Percentiles rank a stretch among this genome's conserved stretches.
Evolutionary conservation across 2,888 invertebrate species (phyloP).

Genomic region (Schizotus pectinicornis): DNA sequence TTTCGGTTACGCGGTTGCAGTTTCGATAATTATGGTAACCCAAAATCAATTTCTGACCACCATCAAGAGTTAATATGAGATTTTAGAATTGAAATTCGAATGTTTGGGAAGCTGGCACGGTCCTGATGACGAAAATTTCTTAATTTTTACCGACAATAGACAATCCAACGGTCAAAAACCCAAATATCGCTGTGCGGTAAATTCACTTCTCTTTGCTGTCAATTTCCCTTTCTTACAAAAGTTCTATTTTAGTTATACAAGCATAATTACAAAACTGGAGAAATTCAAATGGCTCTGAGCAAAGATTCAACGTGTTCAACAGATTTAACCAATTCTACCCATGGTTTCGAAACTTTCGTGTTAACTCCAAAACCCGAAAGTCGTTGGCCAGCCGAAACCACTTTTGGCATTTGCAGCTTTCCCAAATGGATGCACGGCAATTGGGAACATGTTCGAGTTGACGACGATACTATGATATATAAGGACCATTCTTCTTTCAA

Average conservation of each 20-base stretch:
- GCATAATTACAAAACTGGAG: constrained; percentile 48
- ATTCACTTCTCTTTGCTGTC: constrained; percentile 37
- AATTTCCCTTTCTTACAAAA: neutral
- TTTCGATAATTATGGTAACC: constrained; percentile 63
- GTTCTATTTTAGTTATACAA: constrained; percentile 23
- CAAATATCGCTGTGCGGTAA: constrained; percentile 67
- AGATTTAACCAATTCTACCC: constrained; percentile 62
- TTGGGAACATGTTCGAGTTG: constrained; percentile 65
- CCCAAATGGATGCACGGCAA: constrained; percentile 69
- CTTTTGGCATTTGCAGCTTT: constrained; percentile 58
- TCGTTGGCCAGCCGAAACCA: constrained; percentile 56
- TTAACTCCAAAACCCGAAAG: constrained; percentile 55
- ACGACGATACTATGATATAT: constrained; percentile 59
- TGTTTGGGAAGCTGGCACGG: constrained; percentile 71
- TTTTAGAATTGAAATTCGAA: constrained; percentile 64
- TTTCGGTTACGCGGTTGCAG: constrained; percentile 65
- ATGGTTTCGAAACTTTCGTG: constrained; percentile 65
- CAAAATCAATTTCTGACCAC: neutral
- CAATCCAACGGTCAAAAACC: constrained; percentile 57
- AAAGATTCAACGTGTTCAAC: constrained; percentile 69
- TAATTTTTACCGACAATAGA: constrained; percentile 64
- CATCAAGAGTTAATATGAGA: neutral
- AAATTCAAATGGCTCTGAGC: constrained; percentile 66
- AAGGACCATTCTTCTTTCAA: constrained; percentile 62
- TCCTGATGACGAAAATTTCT: constrained; percentile 62